Evolutionary conservation across 1,140 invertebrate genomes (phyloP), one percentile per base, ranked within the genome.

Genomic region (Ostrea denselamellosa): DNA sequence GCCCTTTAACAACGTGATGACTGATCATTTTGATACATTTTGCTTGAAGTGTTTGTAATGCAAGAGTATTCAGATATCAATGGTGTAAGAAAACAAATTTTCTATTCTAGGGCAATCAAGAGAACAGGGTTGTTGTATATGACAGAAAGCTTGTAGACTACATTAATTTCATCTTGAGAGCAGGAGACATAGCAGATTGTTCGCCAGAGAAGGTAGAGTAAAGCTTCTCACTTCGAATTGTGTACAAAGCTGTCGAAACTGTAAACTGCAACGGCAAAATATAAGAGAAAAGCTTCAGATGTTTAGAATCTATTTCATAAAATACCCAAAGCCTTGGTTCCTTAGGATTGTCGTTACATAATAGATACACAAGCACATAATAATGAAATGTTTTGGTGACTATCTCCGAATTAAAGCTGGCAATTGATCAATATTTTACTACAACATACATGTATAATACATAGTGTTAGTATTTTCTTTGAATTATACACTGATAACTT

Each of bases 101-200:
- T 51, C 1, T 25, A 28, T 87, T 91, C 9, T 87, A 95, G 95
- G 95, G 95, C 22, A 95, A 95, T 89, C 94, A 95, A 71, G 92
- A 94, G 54, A 95, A 95, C 87, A 90, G 94, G 28, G 92, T 92
- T 83, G 93, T 93, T 8, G 92, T 95, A 1, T 94, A 94, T 87
- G 94, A 95, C 90, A 94, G 93, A 53, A 95, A 95, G 89, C 91
- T 94, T 56, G 92, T 95, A 19, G 95, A 95, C 86, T 95, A 95
- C 89, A 94, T 95, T 68, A 95, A 95, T 91, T 95, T 94, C 89
- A 95, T 95, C 54, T 91, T 95, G 25, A 89, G 95, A 81, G 93
- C 94, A 12, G 94, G 93, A 9, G 93, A 95, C 34, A 93, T 94
- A 17, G 91, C 91, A 53, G 93, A 93, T 68, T 94, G 94, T 86